A percentile compares a stretch with the other conserved stretches of the same genome.
These are phyloP conservation scores for Podarcis siculus DNA, from an alignment of 2,797 vertebrate genomes.

Conservation along the genomic window DNA sequence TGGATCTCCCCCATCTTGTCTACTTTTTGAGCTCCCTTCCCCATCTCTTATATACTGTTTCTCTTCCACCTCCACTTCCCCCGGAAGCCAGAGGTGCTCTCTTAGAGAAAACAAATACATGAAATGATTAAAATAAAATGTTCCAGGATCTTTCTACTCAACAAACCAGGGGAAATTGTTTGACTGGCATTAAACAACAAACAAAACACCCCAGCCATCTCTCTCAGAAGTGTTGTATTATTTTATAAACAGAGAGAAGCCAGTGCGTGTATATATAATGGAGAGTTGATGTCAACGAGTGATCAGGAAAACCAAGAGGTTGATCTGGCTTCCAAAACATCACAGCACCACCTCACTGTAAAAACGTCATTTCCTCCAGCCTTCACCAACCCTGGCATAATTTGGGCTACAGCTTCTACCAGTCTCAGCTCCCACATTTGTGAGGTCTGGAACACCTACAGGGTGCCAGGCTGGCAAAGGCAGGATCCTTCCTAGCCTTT, in stretches of 20 bases:
- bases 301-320: too few relatives aligned
- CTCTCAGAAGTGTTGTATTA: too few relatives aligned
- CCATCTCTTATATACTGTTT: constrained; percentile 26
- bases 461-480: neutral
- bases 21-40: constrained; percentile 6
- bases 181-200: neutral
- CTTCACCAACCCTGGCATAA: too few relatives aligned
- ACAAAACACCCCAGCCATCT: too few relatives aligned
- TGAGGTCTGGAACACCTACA: too few relatives aligned
- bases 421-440: neutral
- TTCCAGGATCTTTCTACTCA: too few relatives aligned
- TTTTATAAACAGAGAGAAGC: neutral
- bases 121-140: too few relatives aligned
- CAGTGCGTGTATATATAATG: neutral
- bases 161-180: neutral
- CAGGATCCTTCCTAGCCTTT: neutral
- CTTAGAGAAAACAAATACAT: neutral
- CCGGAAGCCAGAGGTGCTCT: neutral
- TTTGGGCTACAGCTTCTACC: too few relatives aligned
- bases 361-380: neutral
- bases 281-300: neutral
- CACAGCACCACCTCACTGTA: too few relatives aligned
- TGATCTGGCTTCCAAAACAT: neutral
- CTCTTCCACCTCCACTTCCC: neutral
- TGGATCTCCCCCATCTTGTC: neutral